phyloP scores from a whole-genome alignment of 2,888 invertebrate genomes.

The Periphyllus acericola region DNA sequence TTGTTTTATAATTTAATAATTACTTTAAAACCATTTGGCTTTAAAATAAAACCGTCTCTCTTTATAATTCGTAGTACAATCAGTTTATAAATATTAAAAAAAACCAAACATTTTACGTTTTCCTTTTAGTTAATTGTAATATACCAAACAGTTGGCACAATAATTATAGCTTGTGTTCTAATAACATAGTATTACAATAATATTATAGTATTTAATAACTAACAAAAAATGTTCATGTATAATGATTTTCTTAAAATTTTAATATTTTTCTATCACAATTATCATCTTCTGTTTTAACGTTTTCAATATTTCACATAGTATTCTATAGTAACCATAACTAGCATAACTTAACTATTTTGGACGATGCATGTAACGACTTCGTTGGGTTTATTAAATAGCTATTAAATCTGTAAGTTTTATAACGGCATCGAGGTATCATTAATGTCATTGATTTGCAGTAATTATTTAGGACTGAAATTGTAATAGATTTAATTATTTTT shows the following conservation, averaged over 20 bases:
- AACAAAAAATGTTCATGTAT: background rate
- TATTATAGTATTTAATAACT: background rate
- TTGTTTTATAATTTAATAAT: too few relatives aligned
- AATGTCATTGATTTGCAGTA: constrained; percentile 23
- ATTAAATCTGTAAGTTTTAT: constrained; percentile 29
- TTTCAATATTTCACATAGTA: background rate
- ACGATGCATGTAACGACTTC: background rate
- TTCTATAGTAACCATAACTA: background rate
- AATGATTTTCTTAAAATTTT: background rate
- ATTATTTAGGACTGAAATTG: constrained; percentile 14
- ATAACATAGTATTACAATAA: background rate
- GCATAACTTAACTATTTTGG: constrained; percentile 5
- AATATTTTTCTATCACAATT: background rate
- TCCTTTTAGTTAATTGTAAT: background rate
- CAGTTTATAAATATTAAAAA: background rate
- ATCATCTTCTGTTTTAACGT: background rate
- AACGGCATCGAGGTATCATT: constrained; percentile 17
- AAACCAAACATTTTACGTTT: too few relatives aligned
- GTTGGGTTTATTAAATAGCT: constrained; percentile 34
- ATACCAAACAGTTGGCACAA: background rate
- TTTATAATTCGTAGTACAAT: background rate
- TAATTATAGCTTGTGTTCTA: background rate
- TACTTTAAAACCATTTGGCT: background rate
- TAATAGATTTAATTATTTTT: background rate
- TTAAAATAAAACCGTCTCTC: background rate